These are phyloP conservation scores for Drosophila funebris DNA, from an alignment of 1,140 invertebrate species.

Conservation along the genomic window DNA sequence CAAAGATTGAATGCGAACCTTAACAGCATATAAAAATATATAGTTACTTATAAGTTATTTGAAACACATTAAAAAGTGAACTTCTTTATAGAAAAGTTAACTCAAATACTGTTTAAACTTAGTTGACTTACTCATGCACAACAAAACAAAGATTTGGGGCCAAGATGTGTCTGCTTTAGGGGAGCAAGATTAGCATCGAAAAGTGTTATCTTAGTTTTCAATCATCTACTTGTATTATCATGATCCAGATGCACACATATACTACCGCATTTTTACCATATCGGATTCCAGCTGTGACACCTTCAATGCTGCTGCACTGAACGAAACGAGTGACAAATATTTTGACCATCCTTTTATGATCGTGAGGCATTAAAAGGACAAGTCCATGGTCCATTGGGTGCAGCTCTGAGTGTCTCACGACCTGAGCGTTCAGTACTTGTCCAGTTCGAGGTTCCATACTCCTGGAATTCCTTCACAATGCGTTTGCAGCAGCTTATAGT, in stretches of 20 bases:
- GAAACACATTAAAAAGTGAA: no score
- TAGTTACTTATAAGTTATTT: no score
- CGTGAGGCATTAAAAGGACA: constrained; percentile 54
- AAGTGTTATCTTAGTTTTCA: constrained; percentile 28
- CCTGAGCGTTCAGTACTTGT: constrained; percentile 47
- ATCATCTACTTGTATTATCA: constrained; percentile 34
- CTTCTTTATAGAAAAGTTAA: no score
- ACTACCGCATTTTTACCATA: constrained; percentile 46
- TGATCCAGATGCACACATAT: constrained; percentile 45
- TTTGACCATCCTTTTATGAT: constrained; percentile 71
- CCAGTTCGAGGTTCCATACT: constrained; percentile 40
- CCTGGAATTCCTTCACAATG: constrained; percentile 68
- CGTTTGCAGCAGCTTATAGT: constrained; percentile 23
- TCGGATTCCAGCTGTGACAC: constrained; percentile 53
- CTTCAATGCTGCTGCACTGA: constrained; percentile 17
- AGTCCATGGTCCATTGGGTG: constrained; percentile 14
- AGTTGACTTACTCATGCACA: neutral
- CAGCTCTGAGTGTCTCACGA: constrained; percentile 59
- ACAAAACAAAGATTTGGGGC: neutral
- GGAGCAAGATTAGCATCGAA: constrained; percentile 14
- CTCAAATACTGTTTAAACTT: no score
- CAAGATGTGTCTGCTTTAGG: neutral
- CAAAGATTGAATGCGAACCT: no score
- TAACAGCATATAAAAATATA: no score
- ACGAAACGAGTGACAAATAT: constrained; percentile 53